phyloP scores from a whole-genome alignment of 2,797 vertebrate genomes.

The Mormyrus hasselquistii region DNA sequence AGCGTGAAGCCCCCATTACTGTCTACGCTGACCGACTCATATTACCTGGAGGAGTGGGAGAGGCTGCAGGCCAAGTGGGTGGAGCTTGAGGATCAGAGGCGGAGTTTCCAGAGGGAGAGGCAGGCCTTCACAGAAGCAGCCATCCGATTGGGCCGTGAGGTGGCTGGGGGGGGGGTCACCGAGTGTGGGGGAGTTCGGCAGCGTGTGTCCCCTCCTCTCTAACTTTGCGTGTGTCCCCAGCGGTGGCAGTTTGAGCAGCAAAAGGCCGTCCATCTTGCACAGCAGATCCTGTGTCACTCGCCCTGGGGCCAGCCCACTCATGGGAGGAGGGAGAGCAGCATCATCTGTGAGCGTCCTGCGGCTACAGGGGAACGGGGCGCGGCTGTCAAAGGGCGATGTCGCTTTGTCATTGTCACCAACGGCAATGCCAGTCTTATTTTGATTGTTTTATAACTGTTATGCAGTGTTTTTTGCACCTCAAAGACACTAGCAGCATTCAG shows the following conservation, averaged over 20 bases:
- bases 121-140: conserved; percentile 68
- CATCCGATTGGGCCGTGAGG: conserved; percentile 67
- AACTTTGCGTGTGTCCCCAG: conserved; percentile 36
- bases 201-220: neutral
- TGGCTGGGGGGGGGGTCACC: conserved; percentile 28
- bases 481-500: no score
- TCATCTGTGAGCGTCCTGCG: neutral
- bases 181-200: neutral
- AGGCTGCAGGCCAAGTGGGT: conserved; percentile 51
- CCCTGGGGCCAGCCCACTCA: conserved; percentile 23
- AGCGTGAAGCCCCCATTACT: conserved; percentile 39
- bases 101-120: conserved; percentile 63
- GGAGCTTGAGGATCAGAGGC: conserved; percentile 55
- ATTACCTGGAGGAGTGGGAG: conserved; percentile 70
- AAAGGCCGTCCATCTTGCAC: conserved; percentile 51
- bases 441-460: no score
- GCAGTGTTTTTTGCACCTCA: no score
- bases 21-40: conserved; percentile 51
- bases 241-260: conserved; percentile 58
- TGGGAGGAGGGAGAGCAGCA: conserved; percentile 40
- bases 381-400: no score
- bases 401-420: no score
- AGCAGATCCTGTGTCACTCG: conserved; percentile 52
- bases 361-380: no score
- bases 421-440: no score